Conservation (phyloP, 2,797 vertebrate genomes). For the Lagodon rhomboides region DNA sequence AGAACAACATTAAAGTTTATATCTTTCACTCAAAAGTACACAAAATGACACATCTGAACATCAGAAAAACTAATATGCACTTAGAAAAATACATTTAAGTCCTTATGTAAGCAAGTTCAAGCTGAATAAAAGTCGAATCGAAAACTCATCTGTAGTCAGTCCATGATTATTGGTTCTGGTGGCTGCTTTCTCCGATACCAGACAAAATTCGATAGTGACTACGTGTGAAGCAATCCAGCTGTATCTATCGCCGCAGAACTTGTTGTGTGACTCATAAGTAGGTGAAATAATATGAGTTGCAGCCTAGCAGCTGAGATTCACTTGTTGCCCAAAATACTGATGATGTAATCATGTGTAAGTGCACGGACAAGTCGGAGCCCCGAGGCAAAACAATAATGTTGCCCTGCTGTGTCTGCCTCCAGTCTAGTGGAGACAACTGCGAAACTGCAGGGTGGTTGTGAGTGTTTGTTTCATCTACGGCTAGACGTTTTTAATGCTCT, state of each 20-base stretch:
- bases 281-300: constrained; percentile 48
- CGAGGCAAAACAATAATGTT: constrained; percentile 51
- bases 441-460: constrained; percentile 35
- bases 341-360: constrained; percentile 75
- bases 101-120: neutral
- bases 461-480: constrained; percentile 36
- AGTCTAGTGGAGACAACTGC: constrained; percentile 33
- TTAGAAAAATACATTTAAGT: neutral
- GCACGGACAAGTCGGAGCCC: constrained; percentile 68
- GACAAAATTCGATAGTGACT: constrained; percentile 40
- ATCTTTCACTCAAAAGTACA: neutral
- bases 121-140: neutral
- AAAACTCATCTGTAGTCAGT: constrained; percentile 27
- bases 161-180: constrained; percentile 20
- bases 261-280: constrained; percentile 64
- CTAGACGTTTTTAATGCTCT: constrained; percentile 30
- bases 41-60: neutral
- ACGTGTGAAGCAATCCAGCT: constrained; percentile 19
- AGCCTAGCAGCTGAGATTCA: constrained; percentile 56
- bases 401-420: constrained; percentile 25
- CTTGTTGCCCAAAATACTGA: constrained; percentile 63
- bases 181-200: constrained; percentile 41
- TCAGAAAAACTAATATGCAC: neutral
- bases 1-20: neutral
- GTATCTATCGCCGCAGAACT: constrained; percentile 32